These are phyloP conservation scores for Phylloscopus trochilus DNA, from an alignment of 2,113 vertebrate species.

Conservation along the genomic window DNA sequence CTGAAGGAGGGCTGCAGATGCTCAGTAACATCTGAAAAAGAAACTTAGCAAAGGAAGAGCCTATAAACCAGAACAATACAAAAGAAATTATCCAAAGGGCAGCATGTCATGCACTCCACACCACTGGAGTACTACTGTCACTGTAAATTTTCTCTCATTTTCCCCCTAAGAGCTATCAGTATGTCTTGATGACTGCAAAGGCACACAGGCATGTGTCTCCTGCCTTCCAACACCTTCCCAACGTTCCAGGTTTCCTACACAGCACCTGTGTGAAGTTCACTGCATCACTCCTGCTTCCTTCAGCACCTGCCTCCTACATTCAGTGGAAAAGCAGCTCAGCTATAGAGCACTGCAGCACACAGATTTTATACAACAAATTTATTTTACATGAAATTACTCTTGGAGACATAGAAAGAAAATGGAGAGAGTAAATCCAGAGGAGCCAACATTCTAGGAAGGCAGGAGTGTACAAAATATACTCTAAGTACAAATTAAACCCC, in stretches of 20 bases:
- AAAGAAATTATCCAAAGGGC: background rate
- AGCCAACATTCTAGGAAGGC: background rate
- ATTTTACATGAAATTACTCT: background rate
- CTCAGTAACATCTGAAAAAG: background rate
- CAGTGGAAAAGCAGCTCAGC: background rate
- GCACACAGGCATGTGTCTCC: background rate
- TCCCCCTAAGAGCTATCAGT: background rate
- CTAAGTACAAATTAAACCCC: background rate
- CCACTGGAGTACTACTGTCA: background rate
- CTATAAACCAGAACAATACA: background rate
- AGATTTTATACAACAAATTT: background rate
- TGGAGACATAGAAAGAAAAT: background rate
- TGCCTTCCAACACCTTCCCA: background rate
- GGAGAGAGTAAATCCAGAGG: background rate
- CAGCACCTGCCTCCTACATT: background rate
- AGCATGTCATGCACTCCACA: background rate
- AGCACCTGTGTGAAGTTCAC: background rate
- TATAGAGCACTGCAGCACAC: background rate
- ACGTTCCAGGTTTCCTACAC: background rate
- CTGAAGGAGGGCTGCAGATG: background rate
- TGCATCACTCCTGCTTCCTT: background rate
- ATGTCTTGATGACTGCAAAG: background rate
- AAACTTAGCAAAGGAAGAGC: background rate
- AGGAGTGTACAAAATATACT: background rate
- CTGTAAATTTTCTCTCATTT: background rate